phyloP scores from a whole-genome alignment of 2,888 invertebrate species.

The Dorcus hopei region DNA sequence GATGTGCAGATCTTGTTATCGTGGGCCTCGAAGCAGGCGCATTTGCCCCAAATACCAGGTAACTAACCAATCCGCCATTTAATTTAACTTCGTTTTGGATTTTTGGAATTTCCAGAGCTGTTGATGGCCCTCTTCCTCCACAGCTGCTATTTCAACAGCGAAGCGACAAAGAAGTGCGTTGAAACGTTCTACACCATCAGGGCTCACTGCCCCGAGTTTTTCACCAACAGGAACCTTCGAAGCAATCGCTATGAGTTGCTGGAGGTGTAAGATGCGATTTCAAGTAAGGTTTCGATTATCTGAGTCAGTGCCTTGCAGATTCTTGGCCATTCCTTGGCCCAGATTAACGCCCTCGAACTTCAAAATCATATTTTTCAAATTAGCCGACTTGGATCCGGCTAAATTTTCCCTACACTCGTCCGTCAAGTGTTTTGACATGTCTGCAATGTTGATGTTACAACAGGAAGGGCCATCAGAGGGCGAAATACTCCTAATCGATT shows the following conservation, averaged over 20 bases:
- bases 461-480: slow-evolving; percentile 55
- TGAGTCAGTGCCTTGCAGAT: background rate
- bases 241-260: background rate
- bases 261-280: slow-evolving; percentile 4
- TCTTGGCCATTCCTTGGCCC: slow-evolving; percentile 45
- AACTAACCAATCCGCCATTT: slow-evolving; percentile 2
- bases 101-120: slow-evolving; percentile 21
- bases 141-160: slow-evolving; percentile 61
- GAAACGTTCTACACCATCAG: slow-evolving; percentile 36
- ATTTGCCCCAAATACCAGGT: slow-evolving; percentile 52
- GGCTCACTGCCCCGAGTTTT: slow-evolving; percentile 35
- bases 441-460: slow-evolving; percentile 58
- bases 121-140: slow-evolving; percentile 62
- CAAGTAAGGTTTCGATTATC: too few species aligned
- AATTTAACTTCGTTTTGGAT: too few species aligned
- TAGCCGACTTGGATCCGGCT: slow-evolving; percentile 56
- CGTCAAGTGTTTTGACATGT: slow-evolving; percentile 57
- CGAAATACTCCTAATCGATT: slow-evolving; percentile 60
- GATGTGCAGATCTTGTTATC: slow-evolving; percentile 60
- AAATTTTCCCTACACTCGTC: slow-evolving; percentile 56
- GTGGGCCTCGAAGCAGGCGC: slow-evolving; percentile 68
- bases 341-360: slow-evolving; percentile 34
- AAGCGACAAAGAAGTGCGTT: slow-evolving; percentile 33
- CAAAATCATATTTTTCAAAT: slow-evolving; percentile 33
- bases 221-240: slow-evolving; percentile 41